Evolutionary conservation across 2,797 vertebrate genomes (phyloP).

Genomic region (Melanotaenia boesemani): DNA sequence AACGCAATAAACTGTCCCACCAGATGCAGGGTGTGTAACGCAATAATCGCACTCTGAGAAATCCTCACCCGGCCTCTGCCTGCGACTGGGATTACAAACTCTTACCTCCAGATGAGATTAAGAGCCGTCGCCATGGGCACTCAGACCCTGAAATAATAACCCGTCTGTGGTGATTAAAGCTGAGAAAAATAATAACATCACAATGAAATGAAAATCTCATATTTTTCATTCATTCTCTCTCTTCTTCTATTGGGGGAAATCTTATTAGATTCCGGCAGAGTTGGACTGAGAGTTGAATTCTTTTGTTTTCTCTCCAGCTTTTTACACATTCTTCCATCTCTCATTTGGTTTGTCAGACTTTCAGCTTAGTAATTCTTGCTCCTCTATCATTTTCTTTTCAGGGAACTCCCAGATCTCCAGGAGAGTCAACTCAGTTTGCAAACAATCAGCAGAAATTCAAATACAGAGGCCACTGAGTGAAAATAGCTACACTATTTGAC

Average conservation of each 20-base stretch:
- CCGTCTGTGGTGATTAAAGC: slow-evolving; percentile 54
- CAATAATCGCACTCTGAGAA: slow-evolving; percentile 62
- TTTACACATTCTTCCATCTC: neutral
- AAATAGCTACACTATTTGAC: neutral
- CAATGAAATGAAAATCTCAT: slow-evolving; percentile 74
- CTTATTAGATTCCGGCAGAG: slow-evolving; percentile 61
- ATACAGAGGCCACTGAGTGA: neutral
- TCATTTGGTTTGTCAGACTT: neutral
- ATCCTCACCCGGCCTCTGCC: slow-evolving; percentile 32
- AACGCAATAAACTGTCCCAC: slow-evolving; percentile 72
- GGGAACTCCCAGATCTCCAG: slow-evolving; percentile 13
- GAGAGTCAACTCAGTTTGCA: neutral
- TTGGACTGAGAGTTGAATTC: slow-evolving; percentile 27
- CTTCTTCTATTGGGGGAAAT: slow-evolving; percentile 47
- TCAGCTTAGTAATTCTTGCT: neutral
- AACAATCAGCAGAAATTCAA: slow-evolving; percentile 10
- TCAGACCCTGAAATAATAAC: slow-evolving; percentile 67
- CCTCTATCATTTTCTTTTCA: slow-evolving; percentile 8
- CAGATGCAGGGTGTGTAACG: slow-evolving; percentile 71
- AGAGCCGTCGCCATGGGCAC: slow-evolving; percentile 46
- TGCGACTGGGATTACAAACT: slow-evolving; percentile 67
- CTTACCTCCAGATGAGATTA: slow-evolving; percentile 77
- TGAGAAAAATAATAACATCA: slow-evolving; percentile 47
- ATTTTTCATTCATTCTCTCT: slow-evolving; percentile 57
- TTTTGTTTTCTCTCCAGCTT: slow-evolving; percentile 26